A percentile compares a stretch with the other conserved stretches of the same genome.
Evolutionary conservation across 2,888 invertebrate genomes (phyloP).

Genomic region (Stenodera caucasica): DNA sequence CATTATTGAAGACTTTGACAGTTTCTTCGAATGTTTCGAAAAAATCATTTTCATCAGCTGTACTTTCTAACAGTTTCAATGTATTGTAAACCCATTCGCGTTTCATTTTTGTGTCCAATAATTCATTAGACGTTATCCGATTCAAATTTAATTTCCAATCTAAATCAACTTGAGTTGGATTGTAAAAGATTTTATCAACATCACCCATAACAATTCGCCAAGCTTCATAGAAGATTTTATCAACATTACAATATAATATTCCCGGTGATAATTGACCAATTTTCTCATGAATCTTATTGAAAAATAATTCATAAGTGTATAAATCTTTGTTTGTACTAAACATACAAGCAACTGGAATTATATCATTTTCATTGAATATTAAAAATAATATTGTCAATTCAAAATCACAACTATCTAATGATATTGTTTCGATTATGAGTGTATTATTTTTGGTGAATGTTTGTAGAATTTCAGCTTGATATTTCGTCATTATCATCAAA

Average conservation of each 20-base stretch:
- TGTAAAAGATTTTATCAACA: slow-evolving; percentile 12
- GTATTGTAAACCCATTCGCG: slow-evolving; percentile 21
- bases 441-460: slow-evolving; percentile 10
- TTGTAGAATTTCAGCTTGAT: slow-evolving; percentile 17
- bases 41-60: slow-evolving; percentile 17
- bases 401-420: slow-evolving; percentile 18
- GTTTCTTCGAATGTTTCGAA: slow-evolving; percentile 20
- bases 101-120: slow-evolving; percentile 16
- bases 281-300: slow-evolving; percentile 17
- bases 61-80: slow-evolving; percentile 13
- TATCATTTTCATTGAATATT: slow-evolving; percentile 12
- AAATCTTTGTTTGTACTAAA: slow-evolving; percentile 13
- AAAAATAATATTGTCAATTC: slow-evolving; percentile 23
- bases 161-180: slow-evolving; percentile 14
- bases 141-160: slow-evolving; percentile 25
- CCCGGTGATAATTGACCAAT: slow-evolving; percentile 12
- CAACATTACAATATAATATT: slow-evolving; percentile 15
- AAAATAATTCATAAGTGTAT: slow-evolving; percentile 15
- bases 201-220: slow-evolving; percentile 21
- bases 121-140: slow-evolving; percentile 12
- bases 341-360: slow-evolving; percentile 23
- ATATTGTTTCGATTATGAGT: slow-evolving; percentile 11
- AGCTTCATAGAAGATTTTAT: slow-evolving; percentile 17
- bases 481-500: slow-evolving; percentile 18
- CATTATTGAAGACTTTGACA: slow-evolving; percentile 14